Base-by-base conservation (phyloP, 2,113 vertebrate genomes). In the Ranitomeya imitator region DNA sequence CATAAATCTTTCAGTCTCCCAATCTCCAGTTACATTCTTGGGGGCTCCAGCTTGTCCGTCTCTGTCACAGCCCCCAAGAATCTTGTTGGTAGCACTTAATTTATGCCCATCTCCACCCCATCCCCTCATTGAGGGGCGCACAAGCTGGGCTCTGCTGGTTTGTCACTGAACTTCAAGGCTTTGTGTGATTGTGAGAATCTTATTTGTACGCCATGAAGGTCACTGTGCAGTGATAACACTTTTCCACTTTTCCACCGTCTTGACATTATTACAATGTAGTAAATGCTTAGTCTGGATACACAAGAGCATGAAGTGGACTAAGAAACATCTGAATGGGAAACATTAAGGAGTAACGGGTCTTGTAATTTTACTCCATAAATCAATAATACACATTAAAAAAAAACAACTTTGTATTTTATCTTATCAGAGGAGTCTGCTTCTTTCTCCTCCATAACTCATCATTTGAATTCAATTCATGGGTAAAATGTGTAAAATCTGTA, bases 1-100 rank as follows among this genome's bases (percentile, higher is more conserved):
- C 4, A 45, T 79, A 79, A 79, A 79, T 79, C 77, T 23, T 21
- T 76, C 73, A 21, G 37, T 76, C 73, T 76, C 45, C 45, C 77
- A 57, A 79, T 79, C 77, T 79, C 51, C 77, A 79, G 52, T 57
- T 57, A 79, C 77, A 55, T 79, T 79, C 52, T 79, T 79, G 18
- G 52, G 19, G 76, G 51, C 37, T 77, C 52, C 69, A 51, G 31
- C 45, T 52, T 78, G 76, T 78, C 51, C 10, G 18, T n/a, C 76
- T 54, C 51, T 78, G 77, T 52, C 73, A 21, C 73, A 51, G 73
- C 73, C 9, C 45, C 73, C 73, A 79, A 26, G 52, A 52, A 79
- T 79, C 77, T 57, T 21, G 21, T 79, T 79, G 51, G 77, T n/a
- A 57, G 77, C 12, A 55, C 11, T 15, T 79, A 79, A 79, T 54